Evolutionary conservation across 2,797 vertebrate species (phyloP).

Genomic region (Luscinia luscinia): DNA sequence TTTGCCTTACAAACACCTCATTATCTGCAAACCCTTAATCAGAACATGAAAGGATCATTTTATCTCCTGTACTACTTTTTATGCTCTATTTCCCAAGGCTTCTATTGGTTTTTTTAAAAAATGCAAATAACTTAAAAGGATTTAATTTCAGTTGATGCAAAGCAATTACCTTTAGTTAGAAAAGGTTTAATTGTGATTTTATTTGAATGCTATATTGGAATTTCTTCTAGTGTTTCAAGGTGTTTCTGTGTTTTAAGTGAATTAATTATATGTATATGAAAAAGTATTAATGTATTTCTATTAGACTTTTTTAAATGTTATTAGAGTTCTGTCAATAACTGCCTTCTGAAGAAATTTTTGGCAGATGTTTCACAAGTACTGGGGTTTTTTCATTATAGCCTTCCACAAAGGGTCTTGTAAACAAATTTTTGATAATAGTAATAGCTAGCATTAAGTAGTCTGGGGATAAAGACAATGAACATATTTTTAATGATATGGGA

Average conservation of each 20-base stretch:
- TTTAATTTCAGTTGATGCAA: constrained; percentile 12
- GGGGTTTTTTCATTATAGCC: neutral
- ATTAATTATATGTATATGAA: neutral
- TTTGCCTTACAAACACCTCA: constrained; percentile 1
- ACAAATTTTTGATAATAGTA: neutral
- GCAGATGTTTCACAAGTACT: neutral
- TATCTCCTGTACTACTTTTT: constrained; percentile 21
- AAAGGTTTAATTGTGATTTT: neutral
- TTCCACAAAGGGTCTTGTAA: neutral
- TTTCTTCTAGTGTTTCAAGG: neutral
- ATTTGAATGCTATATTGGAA: neutral
- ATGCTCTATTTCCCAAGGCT: constrained; percentile 8
- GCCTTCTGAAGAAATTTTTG: neutral
- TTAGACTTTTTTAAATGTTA: neutral
- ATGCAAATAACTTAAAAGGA: constrained; percentile 10
- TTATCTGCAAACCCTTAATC: constrained; percentile 11
- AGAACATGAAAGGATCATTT: constrained; percentile 45
- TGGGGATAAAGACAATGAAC: neutral
- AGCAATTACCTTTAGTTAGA: constrained; percentile 25
- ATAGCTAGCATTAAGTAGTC: neutral
- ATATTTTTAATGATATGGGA: neutral
- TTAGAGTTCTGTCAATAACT: neutral
- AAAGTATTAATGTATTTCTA: neutral
- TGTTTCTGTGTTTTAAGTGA: neutral
- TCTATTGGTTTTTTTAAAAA: neutral